Percentiles rank a stretch among this genome's conserved stretches.
Conservation (phyloP, 2,888 invertebrate genomes). For the Entomobrya proxima region DNA sequence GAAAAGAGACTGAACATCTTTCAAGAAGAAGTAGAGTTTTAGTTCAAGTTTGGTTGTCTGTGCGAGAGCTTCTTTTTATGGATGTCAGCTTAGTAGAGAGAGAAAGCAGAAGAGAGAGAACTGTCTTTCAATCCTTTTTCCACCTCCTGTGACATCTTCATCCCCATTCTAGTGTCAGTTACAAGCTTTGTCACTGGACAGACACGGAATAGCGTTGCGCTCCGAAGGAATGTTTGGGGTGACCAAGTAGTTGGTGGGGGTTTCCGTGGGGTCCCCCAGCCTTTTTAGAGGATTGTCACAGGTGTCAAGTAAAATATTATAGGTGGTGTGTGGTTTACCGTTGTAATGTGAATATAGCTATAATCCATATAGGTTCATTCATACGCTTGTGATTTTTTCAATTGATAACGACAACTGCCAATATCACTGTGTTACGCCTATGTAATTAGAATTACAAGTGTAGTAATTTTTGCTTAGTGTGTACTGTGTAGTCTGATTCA, state of each 20-base stretch:
- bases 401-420: constrained; percentile 50
- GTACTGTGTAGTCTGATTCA: constrained; percentile 21
- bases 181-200: constrained; percentile 55
- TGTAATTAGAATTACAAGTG: neutral
- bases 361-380: neutral
- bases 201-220: constrained; percentile 16
- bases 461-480: neutral
- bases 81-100: neutral
- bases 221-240: constrained; percentile 43
- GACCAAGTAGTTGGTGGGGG: neutral
- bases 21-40: neutral
- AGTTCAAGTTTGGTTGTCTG: no score
- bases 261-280: neutral
- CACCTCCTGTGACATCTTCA: constrained; percentile 67
- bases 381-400: constrained; percentile 27
- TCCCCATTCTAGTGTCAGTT: constrained; percentile 37
- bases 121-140: neutral
- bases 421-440: constrained; percentile 24
- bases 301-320: constrained; percentile 35
- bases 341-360: neutral
- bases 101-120: no score
- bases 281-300: constrained; percentile 45
- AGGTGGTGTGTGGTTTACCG: neutral
- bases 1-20: neutral
- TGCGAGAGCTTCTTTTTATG: neutral